Evolutionary conservation across 2,888 invertebrate species (phyloP), one percentile per base, ranked within the genome.

Genomic region (Linnaemya tessellans): DNA sequence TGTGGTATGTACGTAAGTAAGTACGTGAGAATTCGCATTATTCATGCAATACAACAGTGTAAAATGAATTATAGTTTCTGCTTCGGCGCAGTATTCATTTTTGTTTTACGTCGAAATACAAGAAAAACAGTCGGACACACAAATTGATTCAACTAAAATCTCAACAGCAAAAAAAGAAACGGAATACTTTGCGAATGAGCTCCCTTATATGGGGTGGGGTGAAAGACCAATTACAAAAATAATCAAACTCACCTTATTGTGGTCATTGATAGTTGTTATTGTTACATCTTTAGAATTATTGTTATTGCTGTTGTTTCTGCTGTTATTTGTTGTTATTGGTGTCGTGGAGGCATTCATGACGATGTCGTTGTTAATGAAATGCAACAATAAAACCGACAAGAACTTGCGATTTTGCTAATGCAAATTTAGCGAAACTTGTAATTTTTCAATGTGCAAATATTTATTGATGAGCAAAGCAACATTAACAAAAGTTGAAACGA

Each of bases 221-320:
- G 41, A 56, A 54, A 56, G n/a, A 0, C 8, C 11, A 20, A 35
- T 30, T 20, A 22, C 15, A 38, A 30, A 38, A 54, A 70, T n/a
- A 25, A 35, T 43, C 38, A n/a, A 41, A 68, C 81, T 78, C 65
- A 85, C 85, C 85, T 79, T 84, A 46, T 84, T 82, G 67, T 71
- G 85, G 80, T 80, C 85, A 41, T 62, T 84, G 51, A 81, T 79
- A n/a, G 80, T 82, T 80, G 84, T 82, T 46, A 74, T 62, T 20
- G 84, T 82, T 58, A 78, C 84, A 84, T 80, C 79, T 78, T 68
- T 84, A 38, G 70, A 51, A 73, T 75, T 84, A 22, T 70, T 74
- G 43, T 60, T 83, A 13, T 62, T 79, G 18, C 49, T 80, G 10
- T 43, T 80, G 38, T 62, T 75, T 3, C 43, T 71, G 35, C 35